Percentiles rank a stretch among this genome's conserved stretches.
Conservation (phyloP, 2,797 vertebrate species). For the Alca torda region DNA sequence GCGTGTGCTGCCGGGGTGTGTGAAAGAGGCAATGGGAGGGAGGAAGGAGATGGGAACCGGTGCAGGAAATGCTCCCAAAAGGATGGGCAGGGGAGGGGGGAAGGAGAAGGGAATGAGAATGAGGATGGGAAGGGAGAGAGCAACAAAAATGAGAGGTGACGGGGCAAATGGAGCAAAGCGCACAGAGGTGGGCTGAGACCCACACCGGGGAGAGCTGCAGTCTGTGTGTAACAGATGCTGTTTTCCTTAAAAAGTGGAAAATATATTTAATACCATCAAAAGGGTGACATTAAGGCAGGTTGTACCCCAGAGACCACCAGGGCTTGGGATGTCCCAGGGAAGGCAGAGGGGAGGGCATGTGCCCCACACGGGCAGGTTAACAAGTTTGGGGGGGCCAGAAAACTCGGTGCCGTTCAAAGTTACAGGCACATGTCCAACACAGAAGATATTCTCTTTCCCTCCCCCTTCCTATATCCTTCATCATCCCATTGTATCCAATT, state of each 20-base stretch:
- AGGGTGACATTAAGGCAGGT: neutral
- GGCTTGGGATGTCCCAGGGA: neutral
- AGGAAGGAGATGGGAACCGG: neutral
- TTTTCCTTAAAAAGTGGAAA: neutral
- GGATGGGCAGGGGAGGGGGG: neutral
- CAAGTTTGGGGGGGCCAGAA: neutral
- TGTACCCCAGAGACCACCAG: neutral
- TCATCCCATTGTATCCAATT: neutral
- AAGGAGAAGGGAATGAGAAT: neutral
- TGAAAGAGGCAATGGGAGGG: neutral
- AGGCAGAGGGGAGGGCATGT: neutral
- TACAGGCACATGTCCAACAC: neutral
- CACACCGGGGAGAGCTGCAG: accelerated
- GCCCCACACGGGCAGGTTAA: neutral
- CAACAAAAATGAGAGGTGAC: accelerated
- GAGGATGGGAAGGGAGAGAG: neutral
- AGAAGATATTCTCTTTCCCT: neutral
- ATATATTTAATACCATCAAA: neutral
- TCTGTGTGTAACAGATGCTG: neutral
- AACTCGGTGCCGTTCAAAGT: neutral
- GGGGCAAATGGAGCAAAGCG: neutral
- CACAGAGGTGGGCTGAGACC: neutral
- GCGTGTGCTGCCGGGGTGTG: accelerated
- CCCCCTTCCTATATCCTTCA: neutral
- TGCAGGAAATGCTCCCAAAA: neutral